These are phyloP conservation scores for Scomber scombrus DNA, from an alignment of 2,113 vertebrate species.

Conservation along the genomic window DNA sequence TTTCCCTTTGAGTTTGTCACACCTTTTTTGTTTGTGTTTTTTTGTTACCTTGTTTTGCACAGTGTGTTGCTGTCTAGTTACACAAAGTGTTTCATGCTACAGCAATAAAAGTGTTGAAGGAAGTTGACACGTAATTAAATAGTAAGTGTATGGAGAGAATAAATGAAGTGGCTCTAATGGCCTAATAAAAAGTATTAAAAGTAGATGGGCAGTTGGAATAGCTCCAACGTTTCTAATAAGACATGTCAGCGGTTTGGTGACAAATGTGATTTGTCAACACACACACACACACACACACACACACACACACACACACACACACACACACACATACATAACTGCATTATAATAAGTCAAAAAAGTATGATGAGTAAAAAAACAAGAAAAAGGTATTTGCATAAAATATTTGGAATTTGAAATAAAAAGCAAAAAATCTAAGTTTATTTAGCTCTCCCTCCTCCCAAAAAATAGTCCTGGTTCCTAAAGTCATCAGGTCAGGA, in stretches of 20 bases:
- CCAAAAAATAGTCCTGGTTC: background rate
- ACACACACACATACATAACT: background rate
- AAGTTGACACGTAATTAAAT: slow-evolving; percentile 71
- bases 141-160: slow-evolving; percentile 58
- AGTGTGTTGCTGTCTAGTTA: slow-evolving; percentile 2
- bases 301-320: too few relatives aligned
- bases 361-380: background rate
- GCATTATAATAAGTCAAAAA: background rate
- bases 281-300: slow-evolving; percentile 1
- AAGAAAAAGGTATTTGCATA: too few relatives aligned
- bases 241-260: slow-evolving; percentile 50
- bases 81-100: slow-evolving; percentile 42
- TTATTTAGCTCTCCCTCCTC: background rate
- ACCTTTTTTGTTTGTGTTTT: background rate
- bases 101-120: slow-evolving; percentile 58
- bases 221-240: slow-evolving; percentile 38
- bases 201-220: slow-evolving; percentile 58
- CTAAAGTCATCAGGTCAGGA: background rate
- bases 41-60: background rate
- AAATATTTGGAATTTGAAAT: background rate
- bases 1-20: background rate
- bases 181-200: slow-evolving; percentile 73
- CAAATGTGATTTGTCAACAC: slow-evolving; percentile 33
- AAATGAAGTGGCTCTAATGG: slow-evolving; percentile 68
- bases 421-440: background rate